Base-by-base conservation (phyloP, 2,888 invertebrate species). In the Caenorhabditis macrosperma region DNA sequence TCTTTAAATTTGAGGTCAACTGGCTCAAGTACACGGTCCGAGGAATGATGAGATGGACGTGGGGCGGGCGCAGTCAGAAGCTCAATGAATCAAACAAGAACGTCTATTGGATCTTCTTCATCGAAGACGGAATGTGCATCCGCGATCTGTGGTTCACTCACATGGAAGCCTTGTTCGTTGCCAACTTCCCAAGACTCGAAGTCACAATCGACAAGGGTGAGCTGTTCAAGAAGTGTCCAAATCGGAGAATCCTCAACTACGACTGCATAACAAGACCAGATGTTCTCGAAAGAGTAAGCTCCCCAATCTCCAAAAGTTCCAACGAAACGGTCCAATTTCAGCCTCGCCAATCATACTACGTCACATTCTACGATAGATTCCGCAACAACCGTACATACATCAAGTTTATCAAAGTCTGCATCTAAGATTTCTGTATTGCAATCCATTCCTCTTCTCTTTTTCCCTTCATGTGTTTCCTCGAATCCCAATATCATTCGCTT, bases 1-100 rank as follows among this genome's bases (percentile, higher is more conserved):
- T 44, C 24, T 15, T 48, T 28, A 7, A n/a, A 20, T 59, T 52
- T 50, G 41, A 69, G 69, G 55, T 48, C 9, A 57, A 72, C 44
- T 72, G 63, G 63, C 55, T 72, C 24, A 72, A 72, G 28, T 64
- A 57, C 30, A 35, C 46, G 24, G 28, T 72, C 26, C 63, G 72
- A 20, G 22, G 46, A 2, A 64, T 72, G 54, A 63, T 72, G 63
- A n/a, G 63, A 26, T 24, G n/a, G 12, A 63, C 46, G 3, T 72
- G 72, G 72, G 72, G 72, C 2, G 24, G 61, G 0, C 54, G 71
- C 9, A 9, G 12, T 0, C 9, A 7, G 10, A n/a, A 1, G 3
- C 9, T 35, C 2, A 15, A 5, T 1, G 68, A 24, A 38, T 52
- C 24, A 3, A 63, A 63, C 33, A 72, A 57, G 12, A 63, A 54